Conservation (phyloP, 2,888 invertebrate genomes). For the Phortica okadai region DNA sequence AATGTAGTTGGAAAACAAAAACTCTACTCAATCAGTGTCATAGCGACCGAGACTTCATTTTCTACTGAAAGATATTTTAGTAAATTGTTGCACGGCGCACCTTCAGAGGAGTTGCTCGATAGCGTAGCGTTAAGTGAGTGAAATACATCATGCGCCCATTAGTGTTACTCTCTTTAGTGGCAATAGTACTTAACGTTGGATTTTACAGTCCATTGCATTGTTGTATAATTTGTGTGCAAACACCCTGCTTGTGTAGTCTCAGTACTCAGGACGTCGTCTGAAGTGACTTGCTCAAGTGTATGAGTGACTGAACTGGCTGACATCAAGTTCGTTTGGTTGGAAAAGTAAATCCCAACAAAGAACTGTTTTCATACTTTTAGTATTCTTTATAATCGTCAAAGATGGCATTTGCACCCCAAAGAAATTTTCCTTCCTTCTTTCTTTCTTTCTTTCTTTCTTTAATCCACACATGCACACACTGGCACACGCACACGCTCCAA, state of each 20-base stretch:
- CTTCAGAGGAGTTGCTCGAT: background rate
- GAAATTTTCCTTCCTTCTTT: background rate
- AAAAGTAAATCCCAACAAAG: slow-evolving; percentile 15
- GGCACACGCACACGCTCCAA: background rate
- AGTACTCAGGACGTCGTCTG: background rate
- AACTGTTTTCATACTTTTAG: background rate
- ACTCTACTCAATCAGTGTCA: background rate
- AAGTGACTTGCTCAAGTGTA: slow-evolving; percentile 28
- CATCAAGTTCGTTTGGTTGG: background rate
- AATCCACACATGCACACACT: slow-evolving; percentile 9
- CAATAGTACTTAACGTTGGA: slow-evolving; percentile 67
- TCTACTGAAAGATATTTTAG: background rate
- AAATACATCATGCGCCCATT: background rate
- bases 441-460: background rate
- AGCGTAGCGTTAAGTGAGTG: background rate
- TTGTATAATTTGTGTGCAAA: slow-evolving; percentile 69
- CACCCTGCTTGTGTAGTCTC: slow-evolving; percentile 51
- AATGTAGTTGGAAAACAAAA: background rate
- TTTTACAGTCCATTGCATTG: slow-evolving; percentile 70
- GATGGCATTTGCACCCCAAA: slow-evolving; percentile 26
- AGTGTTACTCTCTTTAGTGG: slow-evolving; percentile 28
- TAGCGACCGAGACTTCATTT: background rate
- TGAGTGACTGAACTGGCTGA: slow-evolving; percentile 13
- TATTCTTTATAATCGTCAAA: background rate
- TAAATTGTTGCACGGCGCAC: background rate